Conservation (phyloP, 2,113 vertebrate genomes). For the Mystacornis crossleyi region DNA sequence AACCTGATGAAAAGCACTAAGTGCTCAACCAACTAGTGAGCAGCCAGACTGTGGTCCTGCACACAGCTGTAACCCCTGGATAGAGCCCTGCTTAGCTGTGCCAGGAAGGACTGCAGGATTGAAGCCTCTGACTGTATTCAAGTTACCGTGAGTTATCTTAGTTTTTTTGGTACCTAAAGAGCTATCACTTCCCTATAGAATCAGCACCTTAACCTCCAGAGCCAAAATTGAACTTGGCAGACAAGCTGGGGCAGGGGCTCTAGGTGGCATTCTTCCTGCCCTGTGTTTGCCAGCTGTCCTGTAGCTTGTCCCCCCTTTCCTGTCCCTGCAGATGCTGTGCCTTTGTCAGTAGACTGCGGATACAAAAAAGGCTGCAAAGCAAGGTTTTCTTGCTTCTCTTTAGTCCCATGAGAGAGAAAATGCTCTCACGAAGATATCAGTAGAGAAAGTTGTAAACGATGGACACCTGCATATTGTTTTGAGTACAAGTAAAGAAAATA, state of each 20-base stretch:
- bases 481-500: too few relatives aligned
- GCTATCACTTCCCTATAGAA: background rate
- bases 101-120: background rate
- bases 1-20: background rate
- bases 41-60: rapidly evolving
- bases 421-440: too few relatives aligned
- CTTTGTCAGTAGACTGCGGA: too few relatives aligned
- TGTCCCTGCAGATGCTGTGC: background rate
- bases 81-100: background rate
- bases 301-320: background rate
- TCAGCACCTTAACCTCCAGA: background rate
- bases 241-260: background rate
- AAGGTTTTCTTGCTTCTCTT: too few relatives aligned
- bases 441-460: too few relatives aligned
- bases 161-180: background rate
- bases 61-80: background rate
- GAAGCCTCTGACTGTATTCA: background rate
- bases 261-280: background rate
- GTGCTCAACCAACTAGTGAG: rapidly evolving
- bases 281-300: background rate
- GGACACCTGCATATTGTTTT: too few relatives aligned
- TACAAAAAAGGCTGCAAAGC: too few relatives aligned
- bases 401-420: too few relatives aligned
- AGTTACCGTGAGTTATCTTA: background rate
- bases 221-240: background rate